Evolutionary conservation across 2,888 invertebrate genomes (phyloP).

Genomic region (Spodoptera exigua): DNA sequence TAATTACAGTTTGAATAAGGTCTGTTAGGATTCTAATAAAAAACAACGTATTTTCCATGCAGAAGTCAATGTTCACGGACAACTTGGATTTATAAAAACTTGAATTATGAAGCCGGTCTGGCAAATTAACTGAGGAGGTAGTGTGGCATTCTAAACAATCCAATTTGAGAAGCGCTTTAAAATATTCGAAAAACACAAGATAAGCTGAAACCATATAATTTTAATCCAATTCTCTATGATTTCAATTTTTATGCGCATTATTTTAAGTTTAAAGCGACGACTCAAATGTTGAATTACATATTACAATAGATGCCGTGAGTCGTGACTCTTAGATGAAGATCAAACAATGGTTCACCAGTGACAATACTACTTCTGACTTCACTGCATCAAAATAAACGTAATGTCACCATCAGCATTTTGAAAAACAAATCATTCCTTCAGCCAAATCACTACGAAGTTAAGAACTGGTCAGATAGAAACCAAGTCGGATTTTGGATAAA

Average conservation of each 20-base stretch:
- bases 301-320: too few relatives aligned
- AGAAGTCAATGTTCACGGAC: slow-evolving; percentile 2
- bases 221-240: slow-evolving; percentile 47
- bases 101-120: slow-evolving; percentile 8
- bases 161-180: slow-evolving; percentile 34
- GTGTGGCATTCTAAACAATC: slow-evolving; percentile 17
- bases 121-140: slow-evolving; percentile 27
- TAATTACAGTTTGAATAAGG: background rate
- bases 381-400: too few relatives aligned
- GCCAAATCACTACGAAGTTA: too few relatives aligned
- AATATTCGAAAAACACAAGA: slow-evolving; percentile 43
- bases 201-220: slow-evolving; percentile 43
- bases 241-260: slow-evolving; percentile 35
- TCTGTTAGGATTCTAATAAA: background rate
- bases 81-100: slow-evolving; percentile 27
- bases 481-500: slow-evolving; percentile 19
- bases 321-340: too few relatives aligned
- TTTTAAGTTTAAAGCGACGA: background rate
- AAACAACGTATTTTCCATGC: background rate
- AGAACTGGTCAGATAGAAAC: background rate
- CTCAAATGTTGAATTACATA: too few relatives aligned
- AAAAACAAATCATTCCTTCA: too few relatives aligned
- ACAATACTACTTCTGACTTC: too few relatives aligned
- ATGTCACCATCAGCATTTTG: too few relatives aligned
- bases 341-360: too few relatives aligned